Base-by-base conservation (phyloP, 2,888 invertebrate genomes). In the Micoletzkya japonica region DNA sequence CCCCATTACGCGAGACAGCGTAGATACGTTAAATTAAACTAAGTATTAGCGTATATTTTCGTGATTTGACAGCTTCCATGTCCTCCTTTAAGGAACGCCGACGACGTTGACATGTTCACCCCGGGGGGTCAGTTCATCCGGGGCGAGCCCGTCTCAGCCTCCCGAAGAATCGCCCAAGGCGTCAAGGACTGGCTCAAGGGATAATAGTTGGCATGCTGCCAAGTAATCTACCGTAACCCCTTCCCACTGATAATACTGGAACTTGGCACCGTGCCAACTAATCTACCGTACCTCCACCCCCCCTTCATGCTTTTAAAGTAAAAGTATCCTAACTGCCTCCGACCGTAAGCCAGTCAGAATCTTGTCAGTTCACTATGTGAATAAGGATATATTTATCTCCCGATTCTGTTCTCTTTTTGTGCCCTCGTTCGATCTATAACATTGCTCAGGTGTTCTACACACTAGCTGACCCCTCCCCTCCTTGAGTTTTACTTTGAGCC, bases 101-200 rank as follows among this genome's bases (percentile, higher is more conserved):
- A 67, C 59, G 60, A 68, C 44, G 36, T 54, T 14, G 61, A 58
- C 36, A 52, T 39, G 17, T 52, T 32, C 44, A 10, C 37, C 30
- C 26, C 54, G 30, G 24, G 24, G 7, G 44, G 77, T n/a, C 70
- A 71, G 28, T 78, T 78, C 54, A 72, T 75, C 24, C 74, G 78
- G 17, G 78, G 78, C 36, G 73, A 74, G 54, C 77, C 79, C 2
- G 68, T 77, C n/a, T 76, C 79, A 2, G 79, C 77, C n/a, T 75
- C 75, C 24, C 74, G 74, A 57, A 67, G 79, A 52, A 71, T 77
- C 49, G 68, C 68, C 44, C 68, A 58, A 58, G 68, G 68, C 34
- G 44, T 68, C 44, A 39, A 57, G 58, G 50, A 58, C 58, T 68
- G 68, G 68, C 58, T 68, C 24, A 50, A 44, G 17, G 68, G 68